Conservation (phyloP, 1,140 invertebrate genomes). For the Harpegnathos saltator region DNA sequence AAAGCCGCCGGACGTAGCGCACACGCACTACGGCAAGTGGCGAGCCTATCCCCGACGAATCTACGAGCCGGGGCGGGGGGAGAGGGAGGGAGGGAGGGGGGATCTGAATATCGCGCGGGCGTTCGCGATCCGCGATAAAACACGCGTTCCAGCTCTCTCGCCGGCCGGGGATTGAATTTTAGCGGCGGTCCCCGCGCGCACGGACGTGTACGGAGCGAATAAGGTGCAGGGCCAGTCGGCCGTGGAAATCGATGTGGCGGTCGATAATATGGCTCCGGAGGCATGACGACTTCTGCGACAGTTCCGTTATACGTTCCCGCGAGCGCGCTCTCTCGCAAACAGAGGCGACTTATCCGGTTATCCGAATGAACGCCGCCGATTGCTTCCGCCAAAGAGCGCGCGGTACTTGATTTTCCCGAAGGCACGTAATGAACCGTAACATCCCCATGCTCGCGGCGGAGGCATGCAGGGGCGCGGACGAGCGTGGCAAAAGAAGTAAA, state of each 20-base stretch:
- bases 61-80: too few species aligned
- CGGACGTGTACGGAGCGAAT: neutral
- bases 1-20: too few species aligned
- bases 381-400: constrained; percentile 11
- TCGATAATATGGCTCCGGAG: constrained; percentile 22
- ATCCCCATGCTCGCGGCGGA: neutral
- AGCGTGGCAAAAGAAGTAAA: constrained; percentile 7
- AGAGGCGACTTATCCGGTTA: constrained; percentile 44
- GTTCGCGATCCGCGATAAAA: too few species aligned
- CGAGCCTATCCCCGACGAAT: too few species aligned
- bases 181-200: too few species aligned
- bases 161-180: neutral
- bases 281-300: constrained; percentile 3
- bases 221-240: too few species aligned
- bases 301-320: constrained; percentile 36
- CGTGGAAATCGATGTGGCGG: constrained; percentile 6
- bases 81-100: too few species aligned
- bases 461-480: neutral
- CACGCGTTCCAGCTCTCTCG: neutral
- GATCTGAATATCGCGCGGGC: too few species aligned
- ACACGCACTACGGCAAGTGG: too few species aligned
- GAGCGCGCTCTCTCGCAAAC: constrained; percentile 20
- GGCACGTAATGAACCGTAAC: constrained; percentile 41
- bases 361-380: constrained; percentile 35
- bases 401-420: constrained; percentile 35